A percentile compares a stretch with the other conserved stretches of the same genome.
phyloP scores from a whole-genome alignment of 1,140 invertebrate genomes.

The Gryllus bimaculatus region DNA sequence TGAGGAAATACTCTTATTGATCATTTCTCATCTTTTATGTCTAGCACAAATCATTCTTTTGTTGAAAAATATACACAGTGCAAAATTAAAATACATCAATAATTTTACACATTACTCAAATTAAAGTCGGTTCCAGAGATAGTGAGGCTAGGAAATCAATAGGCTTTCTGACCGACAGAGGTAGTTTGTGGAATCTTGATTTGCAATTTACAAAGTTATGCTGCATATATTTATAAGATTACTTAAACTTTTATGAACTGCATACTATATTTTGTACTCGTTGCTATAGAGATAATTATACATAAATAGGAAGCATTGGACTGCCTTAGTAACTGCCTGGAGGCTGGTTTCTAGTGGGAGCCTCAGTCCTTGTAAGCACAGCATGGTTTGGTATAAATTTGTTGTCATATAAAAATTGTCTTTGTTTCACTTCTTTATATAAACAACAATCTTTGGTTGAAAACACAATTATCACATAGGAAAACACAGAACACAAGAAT shows the following conservation, averaged over 20 bases:
- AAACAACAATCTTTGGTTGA: conserved; percentile 24
- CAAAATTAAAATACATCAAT: neutral
- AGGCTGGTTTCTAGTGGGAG: conserved; percentile 2
- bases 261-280: conserved; percentile 22
- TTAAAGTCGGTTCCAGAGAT: conserved; percentile 12
- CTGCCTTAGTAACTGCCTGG: neutral
- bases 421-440: conserved; percentile 19
- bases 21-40: too few species aligned
- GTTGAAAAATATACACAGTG: too few species aligned
- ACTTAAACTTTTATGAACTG: conserved; percentile 13
- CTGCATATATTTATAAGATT: conserved; percentile 12
- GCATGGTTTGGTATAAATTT: conserved; percentile 22
- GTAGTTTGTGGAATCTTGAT: conserved; percentile 19
- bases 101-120: neutral
- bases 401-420: conserved; percentile 21
- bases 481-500: conserved; percentile 16
- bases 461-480: conserved; percentile 22
- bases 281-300: conserved; percentile 21
- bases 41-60: too few species aligned
- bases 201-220: neutral
- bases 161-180: conserved; percentile 15
- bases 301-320: conserved; percentile 21
- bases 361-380: conserved; percentile 15
- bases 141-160: conserved; percentile 11
- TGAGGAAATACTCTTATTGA: too few species aligned